Evolutionary conservation across 2,797 vertebrate species (phyloP), one percentile per base, ranked within the genome.

Genomic region (Furcifer pardalis): DNA sequence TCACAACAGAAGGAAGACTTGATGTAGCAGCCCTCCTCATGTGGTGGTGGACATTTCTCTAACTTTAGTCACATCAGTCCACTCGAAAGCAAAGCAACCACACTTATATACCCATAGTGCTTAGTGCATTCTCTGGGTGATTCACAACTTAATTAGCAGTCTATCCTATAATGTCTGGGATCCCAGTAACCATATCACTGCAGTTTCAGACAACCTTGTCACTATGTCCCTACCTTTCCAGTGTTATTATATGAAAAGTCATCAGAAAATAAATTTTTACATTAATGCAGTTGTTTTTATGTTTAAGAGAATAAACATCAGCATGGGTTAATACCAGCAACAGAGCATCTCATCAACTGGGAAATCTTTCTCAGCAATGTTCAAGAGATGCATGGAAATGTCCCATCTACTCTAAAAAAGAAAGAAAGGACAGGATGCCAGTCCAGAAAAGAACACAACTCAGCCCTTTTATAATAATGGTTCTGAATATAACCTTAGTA

Each of bases 311-410:
- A 68, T 12, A 37, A 30, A 56, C 66, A 23, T 56, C 71, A 59
- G 21, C 63, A 68, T 60, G 23, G 13, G 59, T 25, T 23, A 12
- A 44, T 62, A 2, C 0, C 2, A 10, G 0, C 0, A 60, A 1
- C n/a, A 5, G 10, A 84, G 59, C 40, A 21, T 1, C 59, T 79
- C 63, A 35, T 25, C 49, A 3, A 42, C 30, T n/a, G 1, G 80
- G 60, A n/a, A 23, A 82, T 30, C 75, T 0, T 2, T 7, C 21
- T n/a, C 30, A 46, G 19, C 7, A 69, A 40, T 15, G 0, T 63
- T 46, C 65, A 79, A 46, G 32, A 63, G 17, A 81, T 4, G 60
- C 6, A 1, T 0, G 15, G 21, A 74, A 66, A 13, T 1, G 0
- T 75, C 59, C 73, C 40, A 83, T 56, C 40, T 3, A 5, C 5